Evolutionary conservation across 2,113 vertebrate genomes (phyloP).

Genomic region (Xenopus laevis): DNA sequence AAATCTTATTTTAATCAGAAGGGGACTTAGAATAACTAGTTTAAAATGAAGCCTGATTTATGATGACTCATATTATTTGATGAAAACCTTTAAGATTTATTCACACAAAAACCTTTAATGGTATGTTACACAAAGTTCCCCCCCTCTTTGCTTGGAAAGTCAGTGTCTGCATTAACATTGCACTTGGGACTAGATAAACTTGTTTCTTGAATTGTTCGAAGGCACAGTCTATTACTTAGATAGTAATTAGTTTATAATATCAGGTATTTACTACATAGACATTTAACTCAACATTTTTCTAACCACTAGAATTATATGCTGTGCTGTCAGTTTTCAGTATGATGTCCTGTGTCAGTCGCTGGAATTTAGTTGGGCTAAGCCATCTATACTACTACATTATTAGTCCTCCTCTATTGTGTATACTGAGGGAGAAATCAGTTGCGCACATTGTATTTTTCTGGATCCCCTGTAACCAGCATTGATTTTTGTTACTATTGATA

Average conservation of each 20-base stretch:
- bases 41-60: constrained; percentile 64
- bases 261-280: too few relatives aligned
- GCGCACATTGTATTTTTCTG: too few relatives aligned
- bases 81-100: constrained; percentile 48
- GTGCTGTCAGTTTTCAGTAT: too few relatives aligned
- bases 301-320: too few relatives aligned
- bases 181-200: constrained; percentile 35
- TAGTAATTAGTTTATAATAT: constrained; percentile 32
- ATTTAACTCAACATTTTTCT: too few relatives aligned
- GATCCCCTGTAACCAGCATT: too few relatives aligned
- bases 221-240: constrained; percentile 35
- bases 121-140: constrained; percentile 20
- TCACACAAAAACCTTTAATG: constrained; percentile 52
- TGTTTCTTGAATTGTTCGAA: constrained; percentile 21
- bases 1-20: constrained; percentile 64
- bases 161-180: constrained; percentile 20
- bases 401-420: too few relatives aligned
- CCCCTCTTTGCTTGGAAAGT: constrained; percentile 9
- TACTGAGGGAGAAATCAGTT: too few relatives aligned
- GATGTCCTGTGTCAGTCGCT: too few relatives aligned
- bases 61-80: constrained; percentile 50
- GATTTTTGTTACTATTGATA: too few relatives aligned
- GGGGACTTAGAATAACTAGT: constrained; percentile 57
- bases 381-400: too few relatives aligned
- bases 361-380: too few relatives aligned